Evolutionary conservation across 2,888 invertebrate species (phyloP), one percentile per base, ranked within the genome.

Genomic region (Nephrotoma guestfalica): DNA sequence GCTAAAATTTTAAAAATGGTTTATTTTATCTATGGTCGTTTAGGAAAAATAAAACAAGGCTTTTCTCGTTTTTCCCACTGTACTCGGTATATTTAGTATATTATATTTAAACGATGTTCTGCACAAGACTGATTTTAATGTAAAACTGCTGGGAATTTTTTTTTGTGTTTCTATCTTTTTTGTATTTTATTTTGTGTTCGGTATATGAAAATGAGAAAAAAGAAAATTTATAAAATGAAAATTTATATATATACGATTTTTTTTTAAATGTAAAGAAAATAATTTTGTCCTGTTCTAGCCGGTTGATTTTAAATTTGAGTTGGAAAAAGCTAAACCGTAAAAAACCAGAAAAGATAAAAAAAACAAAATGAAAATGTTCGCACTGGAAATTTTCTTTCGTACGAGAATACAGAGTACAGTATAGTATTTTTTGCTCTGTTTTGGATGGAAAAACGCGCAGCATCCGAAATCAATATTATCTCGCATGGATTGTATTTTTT

Each of bases 401-500:
- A 83, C 47, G n/a, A 47, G n/a, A 2, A 47, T 13, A 47, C 11
- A 47, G n/a, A 11, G 1, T 83, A 84, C 6, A 84, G 41, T 15
- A n/a, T n/a, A 84, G 6, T 41, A 2, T 42, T 85, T 85, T 85
- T 85, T 85, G 45, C 43, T 18, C 18, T 85, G 85, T 43, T 42
- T 85, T 85, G n/a, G n/a, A 86, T 30, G 30, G n/a, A 86, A 51
- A 30, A 51, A 40, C 40, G 86, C 86, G 86, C 86, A 86, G 86
- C 86, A 86, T 86, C 86, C 86, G 86, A 86, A 57, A 86, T 86
- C 86, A 86, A 86, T 86, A 86, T 57, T 43, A 51, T 86, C 51
- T 86, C 86, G 51, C 86, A 41, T 41, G 6, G 86, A 85, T 45
- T 45, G 85, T 85, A 30, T 85, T 84, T 30, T 84, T 71, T 71